Base-by-base conservation (phyloP, 2,797 vertebrate species). In the Rhabdophis nuchalis region DNA sequence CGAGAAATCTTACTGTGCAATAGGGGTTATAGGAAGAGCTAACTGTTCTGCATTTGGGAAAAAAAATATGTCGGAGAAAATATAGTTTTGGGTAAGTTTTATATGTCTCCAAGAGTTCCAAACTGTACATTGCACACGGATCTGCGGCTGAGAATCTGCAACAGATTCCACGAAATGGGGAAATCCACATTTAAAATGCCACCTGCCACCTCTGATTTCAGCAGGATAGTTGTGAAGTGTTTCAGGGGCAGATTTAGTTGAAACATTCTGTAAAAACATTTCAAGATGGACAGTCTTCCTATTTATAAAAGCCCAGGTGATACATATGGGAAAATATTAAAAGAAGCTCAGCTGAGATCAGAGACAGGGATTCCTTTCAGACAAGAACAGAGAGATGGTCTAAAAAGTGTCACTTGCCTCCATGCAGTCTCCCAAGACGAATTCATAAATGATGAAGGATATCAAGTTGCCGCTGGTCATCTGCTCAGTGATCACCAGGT, bases 401-500 rank as follows among this genome's bases (percentile, higher is more conserved):
- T 36, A 11, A 14, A 10, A 6, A 32, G 6, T 0, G 0, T 32
- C n/a, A 88, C 97, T 97, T 94, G 98, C 99, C 98, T 99, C 98
- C 93, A 99, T 97, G 93, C 98, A 98, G 91, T 99, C 98, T 89
- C 98, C 98, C 82, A 99, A 95, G 57, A 99, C 98, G 0, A 99
- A 98, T 97, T 98, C 98, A 0, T 99, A 99, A 94, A 99, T 98
- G 92, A 99, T 98, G 94, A 99, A 99, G 86, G 99, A 98, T 91
- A 99, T 98, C 93, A 99, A 97, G 86, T 97, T 97, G 10, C 99
- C 98, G 0, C 98, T 98, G 2, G 96, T 99, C 97, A 99, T 98
- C 96, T 99, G 98, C 41, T 96, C 97, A 0, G 98, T 98, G 93
- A 99, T 96, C 89, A 99, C 98, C 0, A 99, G 98, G 93, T 99